Conservation (phyloP, 2,113 vertebrate genomes). For the Heterocephalus glaber region DNA sequence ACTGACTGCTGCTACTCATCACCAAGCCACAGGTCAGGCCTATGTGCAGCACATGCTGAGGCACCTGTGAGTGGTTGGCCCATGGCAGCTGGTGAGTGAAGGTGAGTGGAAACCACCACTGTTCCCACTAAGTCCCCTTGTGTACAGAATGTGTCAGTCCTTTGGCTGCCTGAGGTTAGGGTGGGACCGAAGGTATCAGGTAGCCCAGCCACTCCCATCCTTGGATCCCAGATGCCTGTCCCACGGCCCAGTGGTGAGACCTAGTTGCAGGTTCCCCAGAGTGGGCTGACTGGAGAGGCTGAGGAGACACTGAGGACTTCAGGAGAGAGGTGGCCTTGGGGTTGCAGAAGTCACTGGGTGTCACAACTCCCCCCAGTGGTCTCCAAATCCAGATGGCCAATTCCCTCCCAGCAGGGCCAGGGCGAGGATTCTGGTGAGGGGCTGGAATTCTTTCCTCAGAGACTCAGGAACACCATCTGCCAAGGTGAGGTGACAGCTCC, state of each 20-base stretch:
- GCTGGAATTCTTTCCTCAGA: background rate
- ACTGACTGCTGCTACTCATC: background rate
- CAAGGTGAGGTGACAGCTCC: background rate
- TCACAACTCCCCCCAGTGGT: background rate
- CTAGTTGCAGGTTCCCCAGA: background rate
- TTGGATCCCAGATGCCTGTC: background rate
- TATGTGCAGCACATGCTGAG: rapidly evolving
- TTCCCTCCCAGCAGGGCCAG: background rate
- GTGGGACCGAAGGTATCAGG: background rate
- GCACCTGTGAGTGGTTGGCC: background rate
- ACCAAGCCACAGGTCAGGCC: background rate
- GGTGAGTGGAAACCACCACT: background rate
- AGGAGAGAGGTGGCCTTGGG: background rate
- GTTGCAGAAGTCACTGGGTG: background rate
- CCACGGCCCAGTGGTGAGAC: background rate
- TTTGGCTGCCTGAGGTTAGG: background rate
- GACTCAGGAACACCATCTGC: background rate
- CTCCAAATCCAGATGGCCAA: background rate
- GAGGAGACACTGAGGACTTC: background rate
- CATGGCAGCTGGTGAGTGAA: background rate
- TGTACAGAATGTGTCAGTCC: background rate
- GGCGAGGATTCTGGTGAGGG: background rate
- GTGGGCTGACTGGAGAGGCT: background rate
- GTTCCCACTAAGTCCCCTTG: background rate
- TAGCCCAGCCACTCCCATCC: background rate